A percentile compares a stretch with the other conserved stretches of the same genome.
Conservation (phyloP, 2,888 invertebrate species). For the Lottia gigantea region DNA sequence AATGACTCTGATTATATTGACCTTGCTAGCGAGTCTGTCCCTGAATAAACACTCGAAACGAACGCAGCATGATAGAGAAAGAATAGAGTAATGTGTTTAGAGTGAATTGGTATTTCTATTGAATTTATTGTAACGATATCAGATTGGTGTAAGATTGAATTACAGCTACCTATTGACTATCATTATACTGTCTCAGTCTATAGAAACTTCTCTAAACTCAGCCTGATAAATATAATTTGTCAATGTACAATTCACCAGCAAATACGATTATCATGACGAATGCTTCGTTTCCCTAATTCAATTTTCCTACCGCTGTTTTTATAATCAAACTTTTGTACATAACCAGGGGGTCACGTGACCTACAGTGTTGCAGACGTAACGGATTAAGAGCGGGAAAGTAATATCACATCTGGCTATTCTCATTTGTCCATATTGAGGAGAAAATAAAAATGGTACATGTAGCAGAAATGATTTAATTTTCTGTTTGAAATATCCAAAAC, state of each 20-base stretch:
- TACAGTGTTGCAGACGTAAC: background rate
- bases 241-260: background rate
- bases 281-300: background rate
- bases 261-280: background rate
- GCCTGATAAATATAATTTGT: background rate
- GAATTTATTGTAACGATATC: background rate
- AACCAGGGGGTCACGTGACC: background rate
- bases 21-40: too few relatives aligned
- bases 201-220: background rate
- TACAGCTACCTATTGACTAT: background rate
- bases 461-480: too few relatives aligned
- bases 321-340: slow-evolving; percentile 4
- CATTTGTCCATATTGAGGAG: too few relatives aligned
- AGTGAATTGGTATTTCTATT: background rate
- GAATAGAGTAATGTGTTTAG: background rate
- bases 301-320: background rate
- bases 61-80: too few relatives aligned
- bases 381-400: background rate
- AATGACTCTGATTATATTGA: too few relatives aligned
- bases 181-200: background rate
- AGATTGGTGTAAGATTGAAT: background rate
- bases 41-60: too few relatives aligned
- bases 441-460: too few relatives aligned
- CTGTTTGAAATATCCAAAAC: too few relatives aligned
- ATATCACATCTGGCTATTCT: background rate